Percentiles rank a stretch among this genome's conserved stretches.
phyloP scores from a whole-genome alignment of 1,140 invertebrate genomes.

The Contarinia nasturtii region DNA sequence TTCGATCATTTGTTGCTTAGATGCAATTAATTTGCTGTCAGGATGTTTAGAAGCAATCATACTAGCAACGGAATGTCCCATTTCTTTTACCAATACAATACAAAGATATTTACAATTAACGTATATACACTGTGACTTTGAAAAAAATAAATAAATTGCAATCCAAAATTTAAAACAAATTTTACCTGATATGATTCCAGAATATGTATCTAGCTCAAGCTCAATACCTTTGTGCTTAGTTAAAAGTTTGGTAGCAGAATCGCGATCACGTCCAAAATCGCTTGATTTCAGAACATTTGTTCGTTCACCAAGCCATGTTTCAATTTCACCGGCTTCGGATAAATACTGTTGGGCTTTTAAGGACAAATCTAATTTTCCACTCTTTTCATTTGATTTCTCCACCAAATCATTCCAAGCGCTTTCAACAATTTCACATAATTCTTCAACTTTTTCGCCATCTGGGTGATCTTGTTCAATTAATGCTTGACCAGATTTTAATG shows the following conservation, averaged over 20 bases:
- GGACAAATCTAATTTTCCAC: conserved; percentile 62
- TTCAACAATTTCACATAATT: conserved; percentile 41
- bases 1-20: conserved; percentile 54
- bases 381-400: conserved; percentile 46
- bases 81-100: too few species aligned
- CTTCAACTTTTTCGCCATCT: conserved; percentile 48
- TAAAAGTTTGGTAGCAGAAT: conserved; percentile 73
- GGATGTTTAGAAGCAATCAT: conserved; percentile 61
- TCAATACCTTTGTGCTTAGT: conserved; percentile 88
- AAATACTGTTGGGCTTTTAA: conserved; percentile 77
- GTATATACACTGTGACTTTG: too few species aligned
- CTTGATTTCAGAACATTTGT: conserved; percentile 58
- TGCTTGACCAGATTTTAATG: conserved; percentile 46
- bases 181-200: conserved; percentile 70
- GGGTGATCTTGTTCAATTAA: conserved; percentile 57
- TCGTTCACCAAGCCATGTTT: conserved; percentile 81
- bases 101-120: too few species aligned
- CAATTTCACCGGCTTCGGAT: conserved; percentile 79
- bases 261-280: conserved; percentile 73
- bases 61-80: conserved; percentile 65
- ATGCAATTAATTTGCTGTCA: conserved; percentile 58
- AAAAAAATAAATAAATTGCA: too few species aligned
- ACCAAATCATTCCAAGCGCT: conserved; percentile 50
- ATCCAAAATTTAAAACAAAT: too few species aligned
- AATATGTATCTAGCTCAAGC: conserved; percentile 83